Conservation (phyloP, 1,140 invertebrate species). For the Semibalanus balanoides region DNA sequence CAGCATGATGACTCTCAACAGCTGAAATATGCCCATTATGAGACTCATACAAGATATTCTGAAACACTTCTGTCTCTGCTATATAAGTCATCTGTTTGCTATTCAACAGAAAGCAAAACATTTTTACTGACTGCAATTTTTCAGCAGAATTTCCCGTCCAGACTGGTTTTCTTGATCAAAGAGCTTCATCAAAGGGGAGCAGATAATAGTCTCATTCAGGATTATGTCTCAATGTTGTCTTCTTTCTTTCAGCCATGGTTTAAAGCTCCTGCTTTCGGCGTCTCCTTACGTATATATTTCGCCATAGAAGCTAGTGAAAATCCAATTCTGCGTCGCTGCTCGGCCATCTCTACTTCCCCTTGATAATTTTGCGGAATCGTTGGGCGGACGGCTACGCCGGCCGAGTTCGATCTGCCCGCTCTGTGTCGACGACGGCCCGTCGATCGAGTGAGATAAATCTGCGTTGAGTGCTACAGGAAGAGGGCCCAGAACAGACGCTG, state of each 20-base stretch:
- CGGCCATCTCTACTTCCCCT: neutral
- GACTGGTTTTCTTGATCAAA: neutral
- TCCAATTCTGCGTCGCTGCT: neutral
- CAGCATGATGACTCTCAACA: too few relatives aligned
- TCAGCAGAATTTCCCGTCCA: neutral
- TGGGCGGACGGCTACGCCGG: too few relatives aligned
- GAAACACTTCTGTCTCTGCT: too few relatives aligned
- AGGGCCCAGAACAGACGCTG: too few relatives aligned
- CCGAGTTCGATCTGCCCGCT: too few relatives aligned
- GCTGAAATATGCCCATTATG: too few relatives aligned
- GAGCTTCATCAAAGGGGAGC: neutral
- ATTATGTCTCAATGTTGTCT: conserved; percentile 2
- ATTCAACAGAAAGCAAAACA: neutral
- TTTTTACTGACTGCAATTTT: neutral
- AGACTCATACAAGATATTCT: too few relatives aligned
- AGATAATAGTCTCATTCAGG: neutral
- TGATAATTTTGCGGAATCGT: neutral
- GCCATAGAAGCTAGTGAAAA: neutral
- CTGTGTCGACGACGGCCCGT: too few relatives aligned
- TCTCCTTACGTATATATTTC: neutral
- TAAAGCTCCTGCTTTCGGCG: neutral
- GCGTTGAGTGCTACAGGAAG: too few relatives aligned
- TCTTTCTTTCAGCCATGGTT: neutral
- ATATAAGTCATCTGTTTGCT: too few relatives aligned
- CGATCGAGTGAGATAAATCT: too few relatives aligned